Conservation (phyloP, 2,113 vertebrate species). For the Struthio camelus region DNA sequence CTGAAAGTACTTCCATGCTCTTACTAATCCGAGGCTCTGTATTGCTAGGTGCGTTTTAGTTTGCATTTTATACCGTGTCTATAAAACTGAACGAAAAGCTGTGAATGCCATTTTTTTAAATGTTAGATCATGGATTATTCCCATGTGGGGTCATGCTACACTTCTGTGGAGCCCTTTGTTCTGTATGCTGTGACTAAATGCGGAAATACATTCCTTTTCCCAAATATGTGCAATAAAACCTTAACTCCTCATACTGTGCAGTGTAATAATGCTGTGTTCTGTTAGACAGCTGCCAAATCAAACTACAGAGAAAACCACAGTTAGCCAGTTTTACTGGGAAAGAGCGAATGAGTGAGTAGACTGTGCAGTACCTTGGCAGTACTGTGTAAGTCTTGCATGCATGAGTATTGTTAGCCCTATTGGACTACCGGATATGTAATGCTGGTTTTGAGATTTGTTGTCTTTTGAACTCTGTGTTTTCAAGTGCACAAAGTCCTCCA, state of each 20-base stretch:
- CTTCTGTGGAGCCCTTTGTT: background rate
- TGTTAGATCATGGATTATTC: background rate
- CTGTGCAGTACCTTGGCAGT: background rate
- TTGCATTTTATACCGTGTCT: background rate
- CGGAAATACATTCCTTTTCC: background rate
- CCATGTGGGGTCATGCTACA: background rate
- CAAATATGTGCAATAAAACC: background rate
- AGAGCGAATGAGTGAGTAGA: fast-evolving
- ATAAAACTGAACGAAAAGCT: background rate
- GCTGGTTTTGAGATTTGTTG: background rate
- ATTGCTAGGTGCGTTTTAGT: background rate
- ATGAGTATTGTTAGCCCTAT: background rate
- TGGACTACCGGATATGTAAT: no score
- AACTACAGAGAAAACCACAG: background rate
- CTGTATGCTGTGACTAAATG: fast-evolving
- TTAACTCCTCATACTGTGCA: fast-evolving
- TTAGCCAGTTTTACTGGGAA: background rate
- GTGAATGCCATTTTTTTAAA: background rate
- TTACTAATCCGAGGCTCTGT: background rate
- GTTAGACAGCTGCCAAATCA: background rate
- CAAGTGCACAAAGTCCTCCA: background rate
- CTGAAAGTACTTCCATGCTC: background rate
- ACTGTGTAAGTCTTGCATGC: background rate
- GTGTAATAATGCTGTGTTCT: background rate
- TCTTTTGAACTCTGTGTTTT: background rate